Base-by-base conservation (phyloP, 2,113 vertebrate genomes). In the Siphamia tubifer region DNA sequence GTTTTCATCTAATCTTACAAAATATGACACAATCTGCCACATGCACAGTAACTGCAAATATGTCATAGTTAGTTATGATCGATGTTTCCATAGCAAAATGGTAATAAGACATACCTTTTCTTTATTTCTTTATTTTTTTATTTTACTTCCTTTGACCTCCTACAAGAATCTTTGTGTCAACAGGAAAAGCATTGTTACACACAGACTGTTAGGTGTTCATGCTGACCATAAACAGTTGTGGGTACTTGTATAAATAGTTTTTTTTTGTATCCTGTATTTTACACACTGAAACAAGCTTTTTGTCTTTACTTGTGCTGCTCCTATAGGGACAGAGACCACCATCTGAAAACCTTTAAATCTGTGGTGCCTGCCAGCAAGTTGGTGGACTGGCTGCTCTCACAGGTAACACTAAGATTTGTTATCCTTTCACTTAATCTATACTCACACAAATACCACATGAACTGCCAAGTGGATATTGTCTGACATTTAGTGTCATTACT, bases 291-390 rank as follows among this genome's bases (percentile, higher is more conserved):
- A n/a, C 34, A 9, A 5, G 4, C 12, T 62, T 82, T 74, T 28
- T 38, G 20, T 20, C n/a, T 19, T 9, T 42, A n/a, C n/a, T 48
- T 48, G 17, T 31, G 62, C 28, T 82, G 54, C 75, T 53, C 53
- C 62, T 57, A 62, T 2, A 98, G 97, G 81, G 98, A 98, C 83
- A 90, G 98, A 39, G 98, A 99, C 69, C 89, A 99, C 68, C 98
- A 99, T 74, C 87, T 99, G 64, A 99, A 99, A 92, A 98, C 96
- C 0, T 99, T 98, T 84, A 99, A 96, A 77, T 99, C 97, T 0
- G 98, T 99, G 66, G 90, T 99, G 31, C 97, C 97, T 1, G 97
- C 94, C 31, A 94, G 91, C 86, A 99, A 99, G 85, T 92, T 99
- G 48, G 94, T 99, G 63, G 98, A 99, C 74, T 99, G 98, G 98